phyloP scores from a whole-genome alignment of 2,113 vertebrate species.

The Alethe diademata region DNA sequence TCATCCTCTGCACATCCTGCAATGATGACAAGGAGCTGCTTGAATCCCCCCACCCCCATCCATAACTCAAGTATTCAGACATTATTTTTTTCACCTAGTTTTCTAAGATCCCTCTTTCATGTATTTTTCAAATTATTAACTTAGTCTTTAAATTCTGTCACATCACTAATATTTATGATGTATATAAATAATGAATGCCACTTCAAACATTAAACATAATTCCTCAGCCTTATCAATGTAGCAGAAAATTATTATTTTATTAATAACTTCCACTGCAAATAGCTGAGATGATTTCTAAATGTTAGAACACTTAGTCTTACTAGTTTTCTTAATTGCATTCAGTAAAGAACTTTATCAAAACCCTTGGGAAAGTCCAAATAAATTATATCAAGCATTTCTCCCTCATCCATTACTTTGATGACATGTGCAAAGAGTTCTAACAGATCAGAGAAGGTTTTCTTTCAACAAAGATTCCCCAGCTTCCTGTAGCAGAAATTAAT shows the following conservation, averaged over 20 bases:
- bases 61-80: not conserved
- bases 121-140: not conserved
- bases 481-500: not conserved
- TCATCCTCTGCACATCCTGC: not conserved
- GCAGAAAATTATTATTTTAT: not conserved
- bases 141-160: not conserved
- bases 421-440: not conserved
- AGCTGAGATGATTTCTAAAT: not conserved
- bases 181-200: not conserved
- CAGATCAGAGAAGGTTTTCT: not conserved
- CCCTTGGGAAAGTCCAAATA: not conserved
- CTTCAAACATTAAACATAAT: not conserved
- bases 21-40: not conserved
- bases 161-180: not conserved
- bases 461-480: not conserved
- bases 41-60: accelerated
- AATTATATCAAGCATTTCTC: constrained; percentile 6
- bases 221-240: not conserved
- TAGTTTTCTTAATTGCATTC: not conserved
- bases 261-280: not conserved
- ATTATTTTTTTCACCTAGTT: not conserved
- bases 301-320: not conserved
- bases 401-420: constrained; percentile 9
- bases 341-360: constrained; percentile 3
- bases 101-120: not conserved